phyloP scores from a whole-genome alignment of 2,113 vertebrate genomes.

The Proteles cristata region DNA sequence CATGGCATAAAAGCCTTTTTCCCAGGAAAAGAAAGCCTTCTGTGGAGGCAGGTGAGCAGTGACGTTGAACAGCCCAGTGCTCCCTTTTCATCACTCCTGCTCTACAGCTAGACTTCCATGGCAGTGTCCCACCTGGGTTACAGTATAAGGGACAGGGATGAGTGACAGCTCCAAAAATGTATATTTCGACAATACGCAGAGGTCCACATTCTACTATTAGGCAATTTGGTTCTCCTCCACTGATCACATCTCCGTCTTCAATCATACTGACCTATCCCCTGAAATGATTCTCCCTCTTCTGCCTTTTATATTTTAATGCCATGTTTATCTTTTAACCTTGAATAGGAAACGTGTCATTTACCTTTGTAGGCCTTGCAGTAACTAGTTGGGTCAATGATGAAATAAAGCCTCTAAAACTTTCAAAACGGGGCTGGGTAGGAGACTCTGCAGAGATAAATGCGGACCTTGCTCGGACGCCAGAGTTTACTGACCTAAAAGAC shows the following conservation, averaged over 20 bases:
- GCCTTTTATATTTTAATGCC: background rate
- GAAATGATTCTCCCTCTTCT: background rate
- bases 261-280: background rate
- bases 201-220: background rate
- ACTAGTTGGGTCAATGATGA: constrained; percentile 39
- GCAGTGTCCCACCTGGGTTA: background rate
- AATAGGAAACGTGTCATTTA: constrained; percentile 55
- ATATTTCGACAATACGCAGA: background rate
- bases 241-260: background rate
- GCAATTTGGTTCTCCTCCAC: background rate
- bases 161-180: background rate
- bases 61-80: background rate
- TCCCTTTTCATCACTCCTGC: background rate
- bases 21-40: background rate
- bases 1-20: background rate
- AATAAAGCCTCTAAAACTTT: constrained; percentile 33
- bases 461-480: constrained; percentile 26
- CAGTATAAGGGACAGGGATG: background rate
- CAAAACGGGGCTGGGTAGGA: background rate
- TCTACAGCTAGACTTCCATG: background rate
- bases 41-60: background rate
- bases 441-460: constrained; percentile 21
- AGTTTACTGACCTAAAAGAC: constrained; percentile 37
- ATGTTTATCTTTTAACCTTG: background rate
- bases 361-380: background rate